Percentiles rank a stretch among this genome's conserved stretches.
phyloP scores from a whole-genome alignment of 1,140 invertebrate species.

The Diorhabda elongata region DNA sequence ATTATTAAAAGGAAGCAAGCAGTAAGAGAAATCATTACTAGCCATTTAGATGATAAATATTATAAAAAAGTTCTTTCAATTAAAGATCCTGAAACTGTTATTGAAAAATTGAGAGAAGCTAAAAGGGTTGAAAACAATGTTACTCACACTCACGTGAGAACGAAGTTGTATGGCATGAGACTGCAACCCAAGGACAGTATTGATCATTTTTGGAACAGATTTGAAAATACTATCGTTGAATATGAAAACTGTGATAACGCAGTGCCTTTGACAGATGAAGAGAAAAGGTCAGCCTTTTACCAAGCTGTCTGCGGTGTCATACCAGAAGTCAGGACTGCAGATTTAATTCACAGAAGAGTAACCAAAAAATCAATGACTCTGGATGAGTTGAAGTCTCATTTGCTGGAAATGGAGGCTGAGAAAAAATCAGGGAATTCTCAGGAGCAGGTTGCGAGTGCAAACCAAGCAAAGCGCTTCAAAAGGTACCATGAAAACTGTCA shows the following conservation, averaged over 20 bases:
- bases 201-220: conserved; percentile 3
- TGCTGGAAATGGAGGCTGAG: background rate
- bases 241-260: conserved; percentile 6
- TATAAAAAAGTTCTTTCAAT: too few relatives aligned
- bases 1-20: background rate
- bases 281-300: conserved; percentile 8
- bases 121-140: conserved; percentile 5
- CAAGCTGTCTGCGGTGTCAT: conserved; percentile 2
- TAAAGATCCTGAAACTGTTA: too few relatives aligned
- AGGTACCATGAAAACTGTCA: background rate
- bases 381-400: background rate
- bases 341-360: background rate
- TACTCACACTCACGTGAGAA: background rate
- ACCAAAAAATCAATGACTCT: background rate
- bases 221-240: conserved; percentile 3
- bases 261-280: conserved; percentile 6
- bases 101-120: background rate
- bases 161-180: background rate
- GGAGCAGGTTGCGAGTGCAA: background rate
- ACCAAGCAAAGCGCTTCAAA: background rate
- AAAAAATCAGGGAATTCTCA: conserved; percentile 3
- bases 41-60: too few relatives aligned
- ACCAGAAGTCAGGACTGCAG: conserved; percentile 5
- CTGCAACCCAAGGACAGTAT: background rate
- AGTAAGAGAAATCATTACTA: background rate